phyloP scores from a whole-genome alignment of 2,888 invertebrate species.

The Hirtodrosophila duncani region DNA sequence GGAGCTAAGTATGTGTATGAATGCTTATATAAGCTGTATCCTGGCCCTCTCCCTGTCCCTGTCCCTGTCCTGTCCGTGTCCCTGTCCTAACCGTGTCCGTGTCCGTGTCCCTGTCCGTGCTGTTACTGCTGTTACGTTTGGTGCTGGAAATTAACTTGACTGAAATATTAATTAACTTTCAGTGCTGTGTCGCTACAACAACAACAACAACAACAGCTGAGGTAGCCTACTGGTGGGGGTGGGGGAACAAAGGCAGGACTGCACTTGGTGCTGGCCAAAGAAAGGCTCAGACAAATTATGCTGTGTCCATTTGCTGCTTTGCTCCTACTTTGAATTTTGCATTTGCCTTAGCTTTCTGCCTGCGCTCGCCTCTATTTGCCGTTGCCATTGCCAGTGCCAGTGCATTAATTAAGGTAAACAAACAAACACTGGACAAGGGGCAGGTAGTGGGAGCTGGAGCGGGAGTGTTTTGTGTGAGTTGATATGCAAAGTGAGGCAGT shows the following conservation, averaged over 20 bases:
- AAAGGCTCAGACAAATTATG: constrained; percentile 36
- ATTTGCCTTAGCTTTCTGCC: no score
- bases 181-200: constrained; percentile 14
- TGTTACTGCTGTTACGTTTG: constrained; percentile 5
- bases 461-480: no score
- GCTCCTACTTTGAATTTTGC: not conserved
- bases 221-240: no score
- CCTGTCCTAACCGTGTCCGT: not conserved
- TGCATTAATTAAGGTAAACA: constrained; percentile 72
- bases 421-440: constrained; percentile 38
- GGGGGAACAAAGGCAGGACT: no score
- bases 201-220: constrained; percentile 21
- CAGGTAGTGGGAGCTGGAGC: not conserved
- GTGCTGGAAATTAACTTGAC: constrained; percentile 38
- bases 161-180: constrained; percentile 67
- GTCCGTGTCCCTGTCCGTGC: not conserved
- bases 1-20: no score
- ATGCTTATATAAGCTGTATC: no score
- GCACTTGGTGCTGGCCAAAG: not conserved
- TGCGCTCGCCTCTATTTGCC: constrained; percentile 21
- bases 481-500: no score
- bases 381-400: no score
- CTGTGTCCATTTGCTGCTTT: constrained; percentile 17
- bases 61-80: no score
- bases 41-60: no score